Percentiles rank a stretch among this genome's conserved stretches.
These are phyloP conservation scores for Psittacula cyanocephala DNA, from an alignment of 2,113 vertebrate species.

Conservation along the genomic window DNA sequence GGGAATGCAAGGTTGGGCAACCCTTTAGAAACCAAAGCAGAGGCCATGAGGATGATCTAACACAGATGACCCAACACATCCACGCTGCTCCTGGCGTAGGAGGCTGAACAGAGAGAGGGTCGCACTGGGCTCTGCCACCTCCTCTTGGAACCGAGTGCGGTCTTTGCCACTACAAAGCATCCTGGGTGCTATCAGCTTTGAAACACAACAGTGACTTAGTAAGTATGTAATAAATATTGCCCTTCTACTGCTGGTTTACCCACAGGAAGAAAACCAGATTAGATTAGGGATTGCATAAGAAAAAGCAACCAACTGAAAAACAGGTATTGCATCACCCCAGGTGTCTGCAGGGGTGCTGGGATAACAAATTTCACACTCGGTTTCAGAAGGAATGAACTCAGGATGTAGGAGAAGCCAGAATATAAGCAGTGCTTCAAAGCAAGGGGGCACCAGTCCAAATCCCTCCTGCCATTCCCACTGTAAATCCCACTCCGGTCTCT, in stretches of 20 bases:
- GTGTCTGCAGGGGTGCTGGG: background rate
- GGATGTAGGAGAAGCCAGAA: background rate
- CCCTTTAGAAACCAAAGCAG: background rate
- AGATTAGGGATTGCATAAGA: background rate
- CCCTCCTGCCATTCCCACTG: background rate
- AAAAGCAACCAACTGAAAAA: background rate
- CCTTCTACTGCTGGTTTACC: background rate
- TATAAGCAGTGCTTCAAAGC: background rate
- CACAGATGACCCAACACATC: background rate
- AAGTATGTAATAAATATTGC: background rate
- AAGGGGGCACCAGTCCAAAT: background rate
- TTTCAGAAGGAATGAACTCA: background rate
- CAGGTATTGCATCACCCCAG: background rate
- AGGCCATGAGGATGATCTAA: background rate
- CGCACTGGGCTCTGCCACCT: background rate
- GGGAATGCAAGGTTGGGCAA: background rate
- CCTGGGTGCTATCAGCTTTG: fast-evolving
- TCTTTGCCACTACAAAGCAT: background rate
- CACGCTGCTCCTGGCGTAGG: background rate
- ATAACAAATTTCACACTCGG: background rate
- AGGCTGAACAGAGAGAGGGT: background rate
- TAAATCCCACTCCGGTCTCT: background rate
- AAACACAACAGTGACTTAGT: background rate
- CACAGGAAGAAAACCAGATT: background rate
- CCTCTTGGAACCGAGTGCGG: fast-evolving